Base-by-base conservation (phyloP, 2,888 invertebrate genomes). In the Noctua comes region DNA sequence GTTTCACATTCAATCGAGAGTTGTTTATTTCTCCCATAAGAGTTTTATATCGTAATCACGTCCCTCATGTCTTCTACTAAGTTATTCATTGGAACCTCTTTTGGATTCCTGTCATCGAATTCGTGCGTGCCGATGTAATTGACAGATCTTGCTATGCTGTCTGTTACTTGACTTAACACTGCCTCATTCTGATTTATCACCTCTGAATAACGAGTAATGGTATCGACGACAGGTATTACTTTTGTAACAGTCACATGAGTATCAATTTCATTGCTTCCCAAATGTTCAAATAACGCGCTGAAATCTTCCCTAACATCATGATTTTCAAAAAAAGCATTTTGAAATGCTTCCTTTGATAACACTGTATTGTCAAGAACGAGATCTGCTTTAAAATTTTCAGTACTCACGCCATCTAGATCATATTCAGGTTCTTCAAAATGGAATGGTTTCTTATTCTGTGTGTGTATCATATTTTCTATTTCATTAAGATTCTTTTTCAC, bases 1-100 rank as follows among this genome's bases (percentile, higher is more conserved):
- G 96, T 93, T 92, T 95, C 92, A 95, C 93, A 92, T 93, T 91
- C 85, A 86, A 90, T 82, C 75, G 71, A 86, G 86, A 85, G 79
- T 93, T 93, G 91, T 89, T 88, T 89, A 76, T 74, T 85, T 89
- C 83, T 70, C 73, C 80, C 71, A 62, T n/a, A 80, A 62, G 31
- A 40, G 46, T 31, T 84, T 89, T 51, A 88, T 11, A 89, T 64
- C 40, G 81, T 70, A 18, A 86, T 80, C 79, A 88, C 88, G 27
- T 83, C 77, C 3, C 54, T 43, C 1, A n/a, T 24, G 40, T 68
- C 71, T 43, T 59, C 75, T 21, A 51, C 36, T 57, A 79, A 82
- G 40, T 79, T 65, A 70, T 40, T 73, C 48, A 76, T 73, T 68
- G 27, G n/a, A 16, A 54, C 5, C 43, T 40, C 27, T 31, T 74